These are phyloP conservation scores for Sarcophaga variegata DNA, from an alignment of 2,888 invertebrate species.

Conservation along the genomic window DNA sequence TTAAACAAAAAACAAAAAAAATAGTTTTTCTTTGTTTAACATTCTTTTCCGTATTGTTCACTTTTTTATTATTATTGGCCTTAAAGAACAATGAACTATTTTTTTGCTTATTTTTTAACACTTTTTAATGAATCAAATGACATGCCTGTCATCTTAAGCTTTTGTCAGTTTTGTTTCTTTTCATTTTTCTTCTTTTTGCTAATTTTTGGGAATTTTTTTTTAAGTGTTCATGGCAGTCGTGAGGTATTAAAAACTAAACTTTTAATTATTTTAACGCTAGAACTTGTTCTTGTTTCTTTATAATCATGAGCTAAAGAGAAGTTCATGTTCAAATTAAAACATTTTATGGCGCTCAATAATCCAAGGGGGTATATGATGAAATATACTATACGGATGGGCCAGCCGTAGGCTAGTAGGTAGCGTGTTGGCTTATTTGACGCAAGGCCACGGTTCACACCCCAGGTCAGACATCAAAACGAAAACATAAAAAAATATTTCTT, in stretches of 20 bases:
- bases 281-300: background rate
- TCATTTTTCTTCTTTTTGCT: background rate
- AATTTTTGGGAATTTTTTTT: background rate
- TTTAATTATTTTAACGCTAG: background rate
- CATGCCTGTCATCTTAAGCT: background rate
- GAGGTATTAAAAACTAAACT: background rate
- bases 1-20: background rate
- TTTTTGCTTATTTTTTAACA: background rate
- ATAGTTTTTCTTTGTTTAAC: background rate
- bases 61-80: constrained; percentile 17
- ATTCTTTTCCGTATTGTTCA: background rate
- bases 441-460: too few species aligned
- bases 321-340: background rate
- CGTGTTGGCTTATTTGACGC: too few species aligned
- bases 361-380: too few species aligned
- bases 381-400: too few species aligned
- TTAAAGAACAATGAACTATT: background rate
- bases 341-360: too few species aligned
- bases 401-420: too few species aligned
- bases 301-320: too few species aligned
- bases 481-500: too few species aligned
- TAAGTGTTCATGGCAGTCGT: too few species aligned
- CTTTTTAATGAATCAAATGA: constrained; percentile 22
- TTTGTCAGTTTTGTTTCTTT: background rate
- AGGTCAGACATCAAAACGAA: too few species aligned